Conservation (phyloP, 2,888 invertebrate genomes). For the Idaea aversata region DNA sequence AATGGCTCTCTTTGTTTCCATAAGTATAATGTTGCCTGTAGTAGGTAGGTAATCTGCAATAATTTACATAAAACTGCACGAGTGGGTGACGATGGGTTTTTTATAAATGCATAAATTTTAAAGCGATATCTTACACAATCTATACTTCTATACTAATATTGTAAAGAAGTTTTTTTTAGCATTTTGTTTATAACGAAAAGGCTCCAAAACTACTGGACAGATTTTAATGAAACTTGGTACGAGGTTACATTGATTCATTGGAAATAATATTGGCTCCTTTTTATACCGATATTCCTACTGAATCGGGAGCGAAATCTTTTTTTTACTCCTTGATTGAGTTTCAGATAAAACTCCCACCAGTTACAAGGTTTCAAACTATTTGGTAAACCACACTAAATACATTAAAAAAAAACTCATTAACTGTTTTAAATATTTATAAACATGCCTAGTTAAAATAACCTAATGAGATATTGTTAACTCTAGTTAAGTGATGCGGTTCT, state of each 20-base stretch:
- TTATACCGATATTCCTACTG: too few relatives aligned
- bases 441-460: neutral
- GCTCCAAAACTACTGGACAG: too few relatives aligned
- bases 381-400: neutral
- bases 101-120: neutral
- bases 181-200: too few relatives aligned
- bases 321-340: too few relatives aligned
- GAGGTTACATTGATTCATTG: too few relatives aligned
- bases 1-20: constrained; percentile 29
- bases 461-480: constrained; percentile 15
- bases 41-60: neutral
- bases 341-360: too few relatives aligned
- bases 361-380: neutral
- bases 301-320: too few relatives aligned
- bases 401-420: neutral
- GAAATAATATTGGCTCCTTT: too few relatives aligned
- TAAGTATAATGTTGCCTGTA: neutral
- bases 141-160: too few relatives aligned
- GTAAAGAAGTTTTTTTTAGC: too few relatives aligned
- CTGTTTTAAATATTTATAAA: neutral
- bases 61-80: neutral
- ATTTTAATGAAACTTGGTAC: too few relatives aligned
- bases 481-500: constrained; percentile 35
- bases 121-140: too few relatives aligned
- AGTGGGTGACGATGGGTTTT: neutral